phyloP scores from a whole-genome alignment of 1,140 invertebrate genomes.

The Nylanderia fulva region DNA sequence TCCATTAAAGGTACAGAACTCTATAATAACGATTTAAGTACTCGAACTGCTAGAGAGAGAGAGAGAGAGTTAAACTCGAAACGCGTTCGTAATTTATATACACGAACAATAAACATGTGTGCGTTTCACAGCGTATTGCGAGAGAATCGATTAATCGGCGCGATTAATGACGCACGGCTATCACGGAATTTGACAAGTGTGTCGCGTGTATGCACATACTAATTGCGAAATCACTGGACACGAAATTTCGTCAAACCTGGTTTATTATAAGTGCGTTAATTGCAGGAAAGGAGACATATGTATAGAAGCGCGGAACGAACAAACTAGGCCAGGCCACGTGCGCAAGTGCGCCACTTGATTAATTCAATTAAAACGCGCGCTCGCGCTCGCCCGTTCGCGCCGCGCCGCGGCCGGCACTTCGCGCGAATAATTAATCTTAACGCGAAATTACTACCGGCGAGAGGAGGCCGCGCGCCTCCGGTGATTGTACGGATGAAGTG shows the following conservation, averaged over 20 bases:
- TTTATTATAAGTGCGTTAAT: slow-evolving; percentile 56
- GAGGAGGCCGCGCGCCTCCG: slow-evolving; percentile 41
- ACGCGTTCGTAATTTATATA: not conserved
- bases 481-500: slow-evolving; percentile 68
- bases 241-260: slow-evolving; percentile 43
- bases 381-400: slow-evolving; percentile 8
- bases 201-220: slow-evolving; percentile 19
- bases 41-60: not conserved
- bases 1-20: not conserved
- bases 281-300: not conserved
- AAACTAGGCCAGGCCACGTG: slow-evolving; percentile 33
- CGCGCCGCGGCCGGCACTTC: slow-evolving; percentile 46
- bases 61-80: not conserved
- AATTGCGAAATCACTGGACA: slow-evolving; percentile 27
- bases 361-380: slow-evolving; percentile 67
- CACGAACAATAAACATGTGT: slow-evolving; percentile 4
- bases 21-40: slow-evolving; percentile 27
- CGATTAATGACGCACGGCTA: slow-evolving; percentile 28
- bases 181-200: slow-evolving; percentile 24
- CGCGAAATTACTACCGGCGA: slow-evolving; percentile 47
- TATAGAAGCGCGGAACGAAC: not conserved
- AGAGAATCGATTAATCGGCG: slow-evolving; percentile 45
- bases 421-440: slow-evolving; percentile 70
- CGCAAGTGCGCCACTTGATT: slow-evolving; percentile 52
- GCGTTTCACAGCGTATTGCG: not conserved